Conservation (phyloP, 2,113 vertebrate genomes). For the Corvus hawaiiensis region DNA sequence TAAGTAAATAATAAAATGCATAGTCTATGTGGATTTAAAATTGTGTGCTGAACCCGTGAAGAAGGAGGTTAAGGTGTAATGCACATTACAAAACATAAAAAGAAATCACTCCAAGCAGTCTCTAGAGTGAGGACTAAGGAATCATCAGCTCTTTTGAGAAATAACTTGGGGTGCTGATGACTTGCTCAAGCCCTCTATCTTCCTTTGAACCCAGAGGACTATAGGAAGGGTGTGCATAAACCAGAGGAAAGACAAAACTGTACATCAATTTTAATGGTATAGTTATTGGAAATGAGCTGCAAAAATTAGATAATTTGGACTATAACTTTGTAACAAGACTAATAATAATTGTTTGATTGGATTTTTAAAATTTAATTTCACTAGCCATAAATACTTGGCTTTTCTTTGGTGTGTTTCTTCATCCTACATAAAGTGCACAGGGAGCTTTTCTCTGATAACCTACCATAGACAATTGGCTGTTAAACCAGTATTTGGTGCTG, state of each 20-base stretch:
- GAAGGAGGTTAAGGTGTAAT: neutral
- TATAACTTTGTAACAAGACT: neutral
- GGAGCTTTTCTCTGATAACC: neutral
- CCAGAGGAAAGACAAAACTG: neutral
- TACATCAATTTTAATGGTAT: neutral
- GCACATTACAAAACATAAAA: neutral
- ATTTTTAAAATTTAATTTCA: neutral
- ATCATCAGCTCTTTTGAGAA: neutral
- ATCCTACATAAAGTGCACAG: neutral
- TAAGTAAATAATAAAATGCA: neutral
- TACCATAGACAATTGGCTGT: neutral
- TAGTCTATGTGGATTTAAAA: neutral
- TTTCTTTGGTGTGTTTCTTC: neutral
- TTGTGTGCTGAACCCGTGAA: neutral
- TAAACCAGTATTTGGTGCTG: neutral
- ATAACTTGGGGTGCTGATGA: neutral
- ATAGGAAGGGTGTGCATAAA: neutral
- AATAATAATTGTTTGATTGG: neutral
- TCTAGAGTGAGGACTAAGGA: neutral
- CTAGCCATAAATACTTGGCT: neutral
- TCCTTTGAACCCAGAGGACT: neutral
- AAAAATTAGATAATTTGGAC: neutral
- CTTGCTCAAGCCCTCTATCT: rapidly evolving
- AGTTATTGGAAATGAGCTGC: neutral
- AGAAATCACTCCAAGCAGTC: neutral